Evolutionary conservation across 2,888 invertebrate species (phyloP).

Genomic region (Hymenopus coronatus): DNA sequence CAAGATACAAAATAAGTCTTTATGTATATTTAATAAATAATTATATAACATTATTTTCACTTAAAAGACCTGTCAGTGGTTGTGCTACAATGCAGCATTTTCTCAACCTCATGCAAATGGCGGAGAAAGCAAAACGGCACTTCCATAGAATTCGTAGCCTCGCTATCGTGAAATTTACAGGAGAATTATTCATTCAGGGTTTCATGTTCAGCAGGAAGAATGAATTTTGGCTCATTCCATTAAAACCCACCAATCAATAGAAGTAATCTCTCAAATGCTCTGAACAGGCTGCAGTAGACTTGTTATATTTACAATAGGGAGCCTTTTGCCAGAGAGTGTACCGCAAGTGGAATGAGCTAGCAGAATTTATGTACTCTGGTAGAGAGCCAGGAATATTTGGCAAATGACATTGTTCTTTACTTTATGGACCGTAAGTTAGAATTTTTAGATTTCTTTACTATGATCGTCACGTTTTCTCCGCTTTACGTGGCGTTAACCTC

Average conservation of each 20-base stretch:
- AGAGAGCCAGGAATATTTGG: neutral
- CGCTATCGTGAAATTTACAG: too few species aligned
- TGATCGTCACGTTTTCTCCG: neutral
- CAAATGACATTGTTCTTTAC: neutral
- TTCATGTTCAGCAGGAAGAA: neutral
- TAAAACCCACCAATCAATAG: neutral
- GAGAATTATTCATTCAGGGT: too few species aligned
- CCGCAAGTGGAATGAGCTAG: neutral
- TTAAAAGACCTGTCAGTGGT: too few species aligned
- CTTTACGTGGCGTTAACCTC: neutral
- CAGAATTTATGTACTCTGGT: neutral
- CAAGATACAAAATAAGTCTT: too few species aligned
- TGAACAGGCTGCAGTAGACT: neutral
- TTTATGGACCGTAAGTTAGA: neutral
- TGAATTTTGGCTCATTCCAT: neutral
- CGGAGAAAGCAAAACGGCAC: too few species aligned
- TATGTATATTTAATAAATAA: too few species aligned
- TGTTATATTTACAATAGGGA: neutral
- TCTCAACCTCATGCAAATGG: too few species aligned
- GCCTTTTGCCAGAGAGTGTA: neutral
- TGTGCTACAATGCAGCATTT: too few species aligned
- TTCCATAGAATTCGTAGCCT: too few species aligned
- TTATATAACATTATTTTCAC: too few species aligned
- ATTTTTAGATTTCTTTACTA: neutral
- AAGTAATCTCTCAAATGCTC: neutral